phyloP scores from a whole-genome alignment of 2,113 vertebrate species.

The Todiramphus saurophagus region DNA sequence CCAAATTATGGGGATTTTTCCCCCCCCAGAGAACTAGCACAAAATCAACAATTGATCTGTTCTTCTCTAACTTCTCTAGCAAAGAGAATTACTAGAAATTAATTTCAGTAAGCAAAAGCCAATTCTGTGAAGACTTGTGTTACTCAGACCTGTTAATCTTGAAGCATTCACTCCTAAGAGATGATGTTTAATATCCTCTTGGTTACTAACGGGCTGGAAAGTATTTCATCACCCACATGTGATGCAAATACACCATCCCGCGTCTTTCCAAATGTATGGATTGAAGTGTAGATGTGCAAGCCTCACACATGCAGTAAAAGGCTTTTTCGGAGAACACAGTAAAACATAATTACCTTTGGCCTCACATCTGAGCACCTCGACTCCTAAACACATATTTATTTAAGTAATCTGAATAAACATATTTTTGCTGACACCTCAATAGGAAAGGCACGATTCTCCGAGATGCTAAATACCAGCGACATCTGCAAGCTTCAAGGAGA shows the following conservation, averaged over 20 bases:
- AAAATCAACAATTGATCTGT: not conserved
- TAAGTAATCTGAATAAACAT: constrained; percentile 67
- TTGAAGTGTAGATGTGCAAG: constrained; percentile 42
- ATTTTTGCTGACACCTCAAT: constrained; percentile 58
- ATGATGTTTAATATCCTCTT: constrained; percentile 60
- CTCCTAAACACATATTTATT: constrained; percentile 65
- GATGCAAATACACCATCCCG: constrained; percentile 59
- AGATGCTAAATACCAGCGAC: constrained; percentile 28
- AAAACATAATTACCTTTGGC: constrained; percentile 58
- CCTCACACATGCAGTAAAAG: constrained; percentile 40
- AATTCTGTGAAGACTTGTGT: not conserved
- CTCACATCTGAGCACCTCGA: constrained; percentile 50
- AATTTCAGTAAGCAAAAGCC: not conserved
- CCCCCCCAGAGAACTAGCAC: not conserved
- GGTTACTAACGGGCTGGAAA: constrained; percentile 60
- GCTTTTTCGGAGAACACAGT: constrained; percentile 37
- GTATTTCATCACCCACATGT: constrained; percentile 63
- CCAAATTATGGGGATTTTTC: not conserved
- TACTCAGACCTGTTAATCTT: constrained; percentile 29
- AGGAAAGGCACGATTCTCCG: constrained; percentile 27
- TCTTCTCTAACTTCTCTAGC: not conserved
- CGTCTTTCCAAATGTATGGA: constrained; percentile 40
- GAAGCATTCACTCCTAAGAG: constrained; percentile 14
- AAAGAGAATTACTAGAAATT: constrained; percentile 6
- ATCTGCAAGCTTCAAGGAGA: not conserved